Evolutionary conservation across 2,888 invertebrate species (phyloP).

Genomic region (Tiliacea aurago): DNA sequence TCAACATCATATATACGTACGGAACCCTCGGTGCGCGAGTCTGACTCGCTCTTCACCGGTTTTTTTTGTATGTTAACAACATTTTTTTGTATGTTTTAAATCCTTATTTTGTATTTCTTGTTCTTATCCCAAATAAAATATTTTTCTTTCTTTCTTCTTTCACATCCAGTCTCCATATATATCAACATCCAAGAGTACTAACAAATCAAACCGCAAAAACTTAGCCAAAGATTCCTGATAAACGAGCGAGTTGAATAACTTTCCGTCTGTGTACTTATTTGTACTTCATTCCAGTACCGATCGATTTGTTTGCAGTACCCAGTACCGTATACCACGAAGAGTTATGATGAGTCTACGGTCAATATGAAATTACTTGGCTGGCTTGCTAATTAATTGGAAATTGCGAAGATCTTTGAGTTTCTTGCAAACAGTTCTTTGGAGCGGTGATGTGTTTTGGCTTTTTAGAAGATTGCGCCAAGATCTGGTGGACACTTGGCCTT

Average conservation of each 20-base stretch:
- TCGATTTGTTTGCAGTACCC: constrained; percentile 59
- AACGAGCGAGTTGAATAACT: constrained; percentile 83
- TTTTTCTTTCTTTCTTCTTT: too few species aligned
- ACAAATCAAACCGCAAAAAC: constrained; percentile 89
- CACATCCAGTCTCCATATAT: constrained; percentile 68
- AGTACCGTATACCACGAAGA: constrained; percentile 25
- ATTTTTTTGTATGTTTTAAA: too few species aligned
- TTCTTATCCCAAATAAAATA: too few species aligned
- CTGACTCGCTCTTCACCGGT: too few species aligned
- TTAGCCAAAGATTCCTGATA: constrained; percentile 86
- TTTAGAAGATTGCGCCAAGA: neutral
- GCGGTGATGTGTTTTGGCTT: neutral
- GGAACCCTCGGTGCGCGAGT: too few species aligned
- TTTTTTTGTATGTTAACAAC: too few species aligned
- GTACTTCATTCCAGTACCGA: constrained; percentile 82
- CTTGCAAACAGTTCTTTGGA: constrained; percentile 19
- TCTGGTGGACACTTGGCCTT: neutral
- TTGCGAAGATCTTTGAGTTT: constrained; percentile 31
- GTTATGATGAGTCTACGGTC: constrained; percentile 60
- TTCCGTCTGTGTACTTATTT: constrained; percentile 83
- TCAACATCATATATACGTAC: too few species aligned
- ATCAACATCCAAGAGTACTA: constrained; percentile 72
- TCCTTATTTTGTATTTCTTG: too few species aligned
- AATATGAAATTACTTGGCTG: constrained; percentile 44
- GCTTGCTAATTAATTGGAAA: constrained; percentile 57